Percentiles rank a stretch among this genome's conserved stretches.
These are phyloP conservation scores for Drosophila putrida DNA, from an alignment of 2,888 invertebrate species.

Conservation along the genomic window DNA sequence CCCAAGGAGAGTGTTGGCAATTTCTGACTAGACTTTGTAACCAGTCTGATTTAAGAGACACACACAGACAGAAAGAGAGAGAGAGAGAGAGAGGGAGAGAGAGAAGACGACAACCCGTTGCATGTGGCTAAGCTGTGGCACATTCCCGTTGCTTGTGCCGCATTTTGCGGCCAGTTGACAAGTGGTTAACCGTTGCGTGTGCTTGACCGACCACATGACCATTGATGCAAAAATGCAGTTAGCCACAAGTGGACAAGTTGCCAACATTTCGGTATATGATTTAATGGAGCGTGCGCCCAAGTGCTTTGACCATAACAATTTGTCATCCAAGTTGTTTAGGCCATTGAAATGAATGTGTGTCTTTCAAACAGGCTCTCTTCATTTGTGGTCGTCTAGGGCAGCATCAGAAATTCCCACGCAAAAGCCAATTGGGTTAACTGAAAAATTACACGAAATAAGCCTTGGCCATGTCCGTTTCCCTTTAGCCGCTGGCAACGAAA, in stretches of 20 bases:
- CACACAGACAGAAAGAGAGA: background rate
- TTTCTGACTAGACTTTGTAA: conserved; percentile 23
- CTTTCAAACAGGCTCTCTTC: background rate
- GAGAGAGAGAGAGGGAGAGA: background rate
- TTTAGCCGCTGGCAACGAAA: conserved; percentile 38
- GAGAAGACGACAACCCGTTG: conserved; percentile 57
- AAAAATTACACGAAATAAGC: conserved; percentile 10
- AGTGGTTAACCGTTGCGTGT: conserved; percentile 62
- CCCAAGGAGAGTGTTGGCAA: conserved; percentile 31
- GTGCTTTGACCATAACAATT: conserved; percentile 59
- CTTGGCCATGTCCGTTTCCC: conserved; percentile 41
- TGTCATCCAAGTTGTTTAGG: conserved; percentile 33
- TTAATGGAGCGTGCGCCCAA: conserved; percentile 73
- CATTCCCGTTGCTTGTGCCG: conserved; percentile 71
- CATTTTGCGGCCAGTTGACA: conserved; percentile 64
- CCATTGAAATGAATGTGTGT: background rate
- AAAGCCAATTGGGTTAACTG: conserved; percentile 57
- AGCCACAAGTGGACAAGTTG: conserved; percentile 45
- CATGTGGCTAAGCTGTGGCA: conserved; percentile 38
- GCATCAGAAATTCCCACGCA: conserved; percentile 65
- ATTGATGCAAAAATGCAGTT: conserved; percentile 80
- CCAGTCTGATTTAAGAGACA: background rate
- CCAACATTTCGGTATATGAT: conserved; percentile 57
- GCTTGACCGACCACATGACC: conserved; percentile 55
- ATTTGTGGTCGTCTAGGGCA: conserved; percentile 39